Evolutionary conservation across 1,140 invertebrate species (phyloP), one percentile per base, ranked within the genome.

Genomic region (Odontomachus brunneus): DNA sequence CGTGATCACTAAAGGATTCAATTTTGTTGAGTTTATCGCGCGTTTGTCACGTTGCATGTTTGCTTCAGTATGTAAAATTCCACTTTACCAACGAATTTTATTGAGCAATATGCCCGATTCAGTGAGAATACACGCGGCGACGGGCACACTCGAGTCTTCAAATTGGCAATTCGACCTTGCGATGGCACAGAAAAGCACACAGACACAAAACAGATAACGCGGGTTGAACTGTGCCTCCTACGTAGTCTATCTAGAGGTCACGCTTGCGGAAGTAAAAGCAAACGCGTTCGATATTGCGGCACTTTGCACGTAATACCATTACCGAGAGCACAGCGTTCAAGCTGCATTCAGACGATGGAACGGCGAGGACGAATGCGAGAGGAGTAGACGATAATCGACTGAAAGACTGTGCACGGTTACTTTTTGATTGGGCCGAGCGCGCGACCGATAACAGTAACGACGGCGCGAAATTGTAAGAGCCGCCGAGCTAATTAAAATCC

Each of bases 301-400:
- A 82, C 59, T 74, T 82, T 75, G 80, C 80, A 74, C 71, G 49
- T 74, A 82, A 82, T 62, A 74, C 44, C 57, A 62, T 74, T 72
- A 82, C 29, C 17, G 26, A 26, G 29, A 15, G 33, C 24, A n/a
- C 26, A 12, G 15, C 11, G 44, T 62, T 73, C 12, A 62, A 74
- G 62, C 44, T 76, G 59, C 44, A 82, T 62, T 74, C 69, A 73
- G 71, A 33, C 66, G 33, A 14, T 29, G 49, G 24, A 69, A 76
- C 33, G 26, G 59, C 19, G 26, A 38, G 62, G 49, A 69, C 63
- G 75, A 57, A 78, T 65, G 60, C 60, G 15, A 0, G 51, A 26
- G 22, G 14, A 26, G 22, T 7, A 26, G 17, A 38, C 29, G 74
- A 78, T 67, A 78, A 78, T 78, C 62, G 62, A 55, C 49, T 11